These are phyloP conservation scores for Sporophila hypoxantha DNA, from an alignment of 2,113 vertebrate genomes.

Conservation along the genomic window DNA sequence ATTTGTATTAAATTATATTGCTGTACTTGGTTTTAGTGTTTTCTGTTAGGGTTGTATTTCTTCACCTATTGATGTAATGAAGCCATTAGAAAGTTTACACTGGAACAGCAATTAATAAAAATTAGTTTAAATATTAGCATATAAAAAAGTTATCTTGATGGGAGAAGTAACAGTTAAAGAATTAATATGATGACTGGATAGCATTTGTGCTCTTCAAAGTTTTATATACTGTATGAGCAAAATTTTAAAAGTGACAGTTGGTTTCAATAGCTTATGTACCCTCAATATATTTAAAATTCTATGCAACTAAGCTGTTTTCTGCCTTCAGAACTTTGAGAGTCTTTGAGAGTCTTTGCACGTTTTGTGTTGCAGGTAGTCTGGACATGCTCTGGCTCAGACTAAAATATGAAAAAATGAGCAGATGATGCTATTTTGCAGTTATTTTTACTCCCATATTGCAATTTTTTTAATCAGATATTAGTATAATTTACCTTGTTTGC, in stretches of 20 bases:
- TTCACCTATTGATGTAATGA: not conserved
- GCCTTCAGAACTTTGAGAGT: not conserved
- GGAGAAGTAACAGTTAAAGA: not conserved
- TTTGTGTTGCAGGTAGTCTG: not conserved
- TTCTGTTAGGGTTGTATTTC: not conserved
- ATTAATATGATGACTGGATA: not conserved
- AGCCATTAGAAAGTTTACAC: not conserved
- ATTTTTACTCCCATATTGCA: not conserved
- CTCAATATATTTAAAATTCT: not conserved
- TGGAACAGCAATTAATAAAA: not conserved
- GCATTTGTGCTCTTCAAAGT: not conserved
- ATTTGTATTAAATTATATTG: not conserved
- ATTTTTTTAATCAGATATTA: not conserved
- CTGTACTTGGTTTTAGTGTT: not conserved
- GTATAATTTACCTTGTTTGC: not conserved
- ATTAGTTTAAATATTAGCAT: not conserved
- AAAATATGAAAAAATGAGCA: not conserved
- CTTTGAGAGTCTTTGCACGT: not conserved
- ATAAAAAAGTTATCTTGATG: not conserved
- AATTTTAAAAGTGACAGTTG: not conserved
- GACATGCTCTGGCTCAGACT: not conserved
- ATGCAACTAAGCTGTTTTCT: not conserved
- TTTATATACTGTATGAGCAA: not conserved
- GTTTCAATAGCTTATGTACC: not conserved
- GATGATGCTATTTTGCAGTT: not conserved